Evolutionary conservation across 1,140 invertebrate genomes (phyloP).

Genomic region (Cotesia chilonis): DNA sequence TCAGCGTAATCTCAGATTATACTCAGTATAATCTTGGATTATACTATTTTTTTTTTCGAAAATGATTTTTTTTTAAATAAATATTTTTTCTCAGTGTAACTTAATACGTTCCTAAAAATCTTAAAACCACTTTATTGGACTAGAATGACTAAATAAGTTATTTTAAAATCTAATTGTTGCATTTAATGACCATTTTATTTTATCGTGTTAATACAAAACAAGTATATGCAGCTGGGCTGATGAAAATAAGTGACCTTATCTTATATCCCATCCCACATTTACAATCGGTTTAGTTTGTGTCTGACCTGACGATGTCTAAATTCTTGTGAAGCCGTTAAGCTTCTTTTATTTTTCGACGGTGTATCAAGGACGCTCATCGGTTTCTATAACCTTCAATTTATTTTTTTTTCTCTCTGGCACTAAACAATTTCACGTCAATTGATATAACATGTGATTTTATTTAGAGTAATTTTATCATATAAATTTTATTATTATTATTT

Average conservation of each 20-base stretch:
- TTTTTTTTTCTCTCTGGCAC: background rate
- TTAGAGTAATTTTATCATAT: too few species aligned
- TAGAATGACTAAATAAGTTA: background rate
- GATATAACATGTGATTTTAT: too few species aligned
- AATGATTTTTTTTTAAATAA: too few species aligned
- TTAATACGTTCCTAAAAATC: too few species aligned
- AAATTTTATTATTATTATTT: too few species aligned
- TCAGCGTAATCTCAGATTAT: too few species aligned
- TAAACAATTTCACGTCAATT: too few species aligned
- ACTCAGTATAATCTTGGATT: too few species aligned
- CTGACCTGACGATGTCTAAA: conserved; percentile 34
- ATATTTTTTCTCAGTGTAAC: too few species aligned
- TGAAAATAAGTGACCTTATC: conserved; percentile 37
- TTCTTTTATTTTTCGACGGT: conserved; percentile 28
- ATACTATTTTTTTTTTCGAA: too few species aligned
- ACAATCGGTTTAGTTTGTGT: conserved; percentile 24
- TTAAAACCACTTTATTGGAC: background rate
- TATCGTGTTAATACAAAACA: background rate
- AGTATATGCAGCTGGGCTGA: conserved; percentile 6
- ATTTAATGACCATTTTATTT: background rate
- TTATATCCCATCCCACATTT: conserved; percentile 33
- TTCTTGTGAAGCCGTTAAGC: conserved; percentile 38
- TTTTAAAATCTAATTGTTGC: background rate
- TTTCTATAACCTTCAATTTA: background rate
- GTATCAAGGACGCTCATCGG: conserved; percentile 33